Conservation (phyloP, 2,797 vertebrate species). For the Gastrophryne carolinensis region DNA sequence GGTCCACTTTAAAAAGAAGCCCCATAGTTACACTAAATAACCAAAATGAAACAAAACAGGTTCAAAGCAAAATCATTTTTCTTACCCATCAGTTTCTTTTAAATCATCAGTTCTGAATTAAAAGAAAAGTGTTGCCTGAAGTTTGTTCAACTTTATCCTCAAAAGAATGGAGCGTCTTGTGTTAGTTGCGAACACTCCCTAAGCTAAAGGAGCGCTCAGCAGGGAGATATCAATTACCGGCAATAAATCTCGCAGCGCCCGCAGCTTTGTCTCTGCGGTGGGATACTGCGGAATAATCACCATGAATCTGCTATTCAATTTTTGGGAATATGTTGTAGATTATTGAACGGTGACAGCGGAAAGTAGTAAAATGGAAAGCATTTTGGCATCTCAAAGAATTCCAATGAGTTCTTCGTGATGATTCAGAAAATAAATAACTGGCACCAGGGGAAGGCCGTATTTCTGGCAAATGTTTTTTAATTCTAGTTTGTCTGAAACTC, state of each 20-base stretch:
- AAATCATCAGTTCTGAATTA: conserved; percentile 8
- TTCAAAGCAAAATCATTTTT: not conserved
- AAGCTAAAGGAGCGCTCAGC: conserved; percentile 41
- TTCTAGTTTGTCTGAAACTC: conserved; percentile 50
- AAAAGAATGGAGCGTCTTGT: conserved; percentile 20
- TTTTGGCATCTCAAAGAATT: conserved; percentile 50
- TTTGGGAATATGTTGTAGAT: conserved; percentile 53
- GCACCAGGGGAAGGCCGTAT: conserved; percentile 47
- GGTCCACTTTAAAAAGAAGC: too few species aligned
- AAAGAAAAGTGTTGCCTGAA: conserved; percentile 22
- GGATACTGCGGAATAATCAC: conserved; percentile 53
- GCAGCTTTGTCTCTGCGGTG: conserved; percentile 44
- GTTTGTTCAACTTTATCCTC: conserved; percentile 38
- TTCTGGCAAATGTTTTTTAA: conserved; percentile 53
- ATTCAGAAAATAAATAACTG: conserved; percentile 53
- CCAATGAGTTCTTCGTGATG: conserved; percentile 52
- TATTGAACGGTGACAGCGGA: conserved; percentile 52
- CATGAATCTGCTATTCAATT: conserved; percentile 54
- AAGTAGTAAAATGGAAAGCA: conserved; percentile 49
- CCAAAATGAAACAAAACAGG: too few species aligned
- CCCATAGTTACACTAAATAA: too few species aligned
- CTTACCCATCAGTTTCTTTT: not conserved
- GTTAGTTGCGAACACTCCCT: conserved; percentile 30
- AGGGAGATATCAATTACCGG: conserved; percentile 51
- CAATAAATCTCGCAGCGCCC: conserved; percentile 44